Percentiles rank a stretch among this genome's conserved stretches.
phyloP scores from a whole-genome alignment of 2,113 vertebrate species.

The Mirza zaza region DNA sequence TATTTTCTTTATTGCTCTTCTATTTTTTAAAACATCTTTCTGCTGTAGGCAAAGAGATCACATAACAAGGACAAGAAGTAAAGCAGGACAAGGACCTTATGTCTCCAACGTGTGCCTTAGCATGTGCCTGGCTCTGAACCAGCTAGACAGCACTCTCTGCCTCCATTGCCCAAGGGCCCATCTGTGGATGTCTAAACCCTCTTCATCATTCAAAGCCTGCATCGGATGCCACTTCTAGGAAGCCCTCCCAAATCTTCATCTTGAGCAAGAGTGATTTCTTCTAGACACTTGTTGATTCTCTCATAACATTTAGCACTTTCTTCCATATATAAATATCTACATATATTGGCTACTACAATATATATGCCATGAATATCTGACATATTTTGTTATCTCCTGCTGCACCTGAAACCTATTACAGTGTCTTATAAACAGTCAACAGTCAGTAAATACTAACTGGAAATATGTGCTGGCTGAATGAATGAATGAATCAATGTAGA shows the following conservation, averaged over 20 bases:
- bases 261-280: neutral
- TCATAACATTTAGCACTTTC: neutral
- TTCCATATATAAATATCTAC: neutral
- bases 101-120: neutral
- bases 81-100: neutral
- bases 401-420: neutral
- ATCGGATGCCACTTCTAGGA: neutral
- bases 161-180: neutral
- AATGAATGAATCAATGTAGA: neutral
- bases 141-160: neutral
- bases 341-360: neutral
- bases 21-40: conserved; percentile 46
- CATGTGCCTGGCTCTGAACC: neutral
- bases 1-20: conserved; percentile 28
- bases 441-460: neutral
- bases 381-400: neutral
- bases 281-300: neutral
- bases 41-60: neutral
- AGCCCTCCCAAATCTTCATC: neutral
- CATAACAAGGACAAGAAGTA: neutral
- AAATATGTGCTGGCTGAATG: neutral
- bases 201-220: neutral
- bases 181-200: neutral
- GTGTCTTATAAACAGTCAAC: neutral
- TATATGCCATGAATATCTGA: neutral